Percentiles rank a stretch among this genome's conserved stretches.
Evolutionary conservation across 2,888 invertebrate genomes (phyloP).

Genomic region (Heliconius ismenius): DNA sequence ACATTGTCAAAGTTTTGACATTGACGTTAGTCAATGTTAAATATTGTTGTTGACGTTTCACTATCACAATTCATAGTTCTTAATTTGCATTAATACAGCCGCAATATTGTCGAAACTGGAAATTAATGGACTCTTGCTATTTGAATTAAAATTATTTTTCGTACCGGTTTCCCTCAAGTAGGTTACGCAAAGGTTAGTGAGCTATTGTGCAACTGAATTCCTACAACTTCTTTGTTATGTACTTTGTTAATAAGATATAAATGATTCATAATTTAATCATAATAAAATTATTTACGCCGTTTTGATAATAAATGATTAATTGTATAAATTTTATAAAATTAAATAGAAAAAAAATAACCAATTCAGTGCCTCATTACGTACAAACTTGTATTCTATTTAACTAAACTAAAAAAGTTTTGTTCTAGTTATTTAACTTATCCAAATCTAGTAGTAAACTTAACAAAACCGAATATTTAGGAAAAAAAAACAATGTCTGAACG

Average conservation of each 20-base stretch:
- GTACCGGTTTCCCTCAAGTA: constrained; percentile 51
- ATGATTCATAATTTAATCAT: constrained; percentile 46
- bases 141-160: constrained; percentile 43
- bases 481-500: constrained; percentile 63
- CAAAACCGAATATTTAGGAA: constrained; percentile 12
- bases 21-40: background rate
- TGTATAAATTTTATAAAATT: background rate
- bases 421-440: background rate
- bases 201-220: constrained; percentile 22
- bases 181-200: constrained; percentile 29
- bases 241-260: constrained; percentile 29
- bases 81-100: constrained; percentile 30
- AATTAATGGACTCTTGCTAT: constrained; percentile 16
- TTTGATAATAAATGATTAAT: background rate
- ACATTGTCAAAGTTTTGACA: constrained; percentile 9
- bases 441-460: background rate
- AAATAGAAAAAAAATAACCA: background rate
- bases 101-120: constrained; percentile 27
- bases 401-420: background rate
- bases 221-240: constrained; percentile 24
- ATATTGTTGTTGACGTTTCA: constrained; percentile 31
- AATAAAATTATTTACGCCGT: constrained; percentile 35
- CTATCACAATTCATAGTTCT: constrained; percentile 12
- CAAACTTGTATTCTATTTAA: constrained; percentile 2
- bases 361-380: background rate